These are phyloP conservation scores for Syndactyla subalaris DNA, from an alignment of 2,797 vertebrate genomes.

Conservation along the genomic window DNA sequence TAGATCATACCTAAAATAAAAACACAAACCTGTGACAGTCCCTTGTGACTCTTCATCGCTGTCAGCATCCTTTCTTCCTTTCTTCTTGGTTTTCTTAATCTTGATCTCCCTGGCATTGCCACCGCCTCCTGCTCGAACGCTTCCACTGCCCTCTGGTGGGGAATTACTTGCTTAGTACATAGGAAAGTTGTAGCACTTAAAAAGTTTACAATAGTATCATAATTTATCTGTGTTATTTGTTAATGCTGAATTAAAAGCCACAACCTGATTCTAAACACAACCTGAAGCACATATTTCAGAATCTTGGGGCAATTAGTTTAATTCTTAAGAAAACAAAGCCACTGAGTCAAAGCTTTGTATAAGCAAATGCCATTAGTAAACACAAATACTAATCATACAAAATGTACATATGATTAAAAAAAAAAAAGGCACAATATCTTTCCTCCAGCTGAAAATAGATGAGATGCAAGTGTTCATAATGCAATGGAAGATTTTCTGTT, in stretches of 20 bases:
- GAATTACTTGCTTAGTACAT: constrained; percentile 41
- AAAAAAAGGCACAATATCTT: neutral
- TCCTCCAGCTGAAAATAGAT: neutral
- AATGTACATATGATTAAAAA: neutral
- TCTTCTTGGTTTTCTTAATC: constrained; percentile 92
- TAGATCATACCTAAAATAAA: neutral
- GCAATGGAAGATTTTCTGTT: neutral
- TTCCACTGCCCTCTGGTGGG: constrained; percentile 89
- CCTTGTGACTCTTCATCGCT: constrained; percentile 87
- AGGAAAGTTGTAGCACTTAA: neutral
- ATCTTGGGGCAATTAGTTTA: neutral
- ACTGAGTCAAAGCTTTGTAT: neutral
- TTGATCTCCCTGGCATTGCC: constrained; percentile 92
- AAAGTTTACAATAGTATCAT: neutral
- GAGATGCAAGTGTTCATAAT: neutral
- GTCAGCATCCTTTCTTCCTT: constrained; percentile 89
- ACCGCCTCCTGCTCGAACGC: constrained; percentile 84
- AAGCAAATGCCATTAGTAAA: neutral
- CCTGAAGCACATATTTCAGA: neutral
- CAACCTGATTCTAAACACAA: neutral
- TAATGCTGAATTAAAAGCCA: neutral
- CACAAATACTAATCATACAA: neutral
- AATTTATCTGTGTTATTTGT: neutral
- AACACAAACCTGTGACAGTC: constrained; percentile 61
- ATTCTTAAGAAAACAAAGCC: neutral